Percentiles rank a stretch among this genome's conserved stretches.
Conservation (phyloP, 2,797 vertebrate genomes). For the Pseudochirops corinnae region DNA sequence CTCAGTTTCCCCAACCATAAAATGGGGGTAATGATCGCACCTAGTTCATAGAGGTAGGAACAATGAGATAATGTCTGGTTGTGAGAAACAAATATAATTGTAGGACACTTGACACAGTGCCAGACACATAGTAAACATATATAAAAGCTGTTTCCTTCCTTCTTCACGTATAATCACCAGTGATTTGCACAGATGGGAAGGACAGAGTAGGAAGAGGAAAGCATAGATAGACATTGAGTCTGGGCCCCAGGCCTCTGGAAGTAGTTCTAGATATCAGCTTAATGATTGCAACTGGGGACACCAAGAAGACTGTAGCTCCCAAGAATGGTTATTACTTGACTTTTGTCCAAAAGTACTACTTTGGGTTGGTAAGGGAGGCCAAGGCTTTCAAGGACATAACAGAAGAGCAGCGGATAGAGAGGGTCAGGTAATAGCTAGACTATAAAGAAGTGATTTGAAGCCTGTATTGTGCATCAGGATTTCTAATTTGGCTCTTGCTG, state of each 20-base stretch:
- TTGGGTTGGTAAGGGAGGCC: not conserved
- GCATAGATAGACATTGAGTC: not conserved
- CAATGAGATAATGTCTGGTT: not conserved
- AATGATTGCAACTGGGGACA: not conserved
- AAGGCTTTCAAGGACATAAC: not conserved
- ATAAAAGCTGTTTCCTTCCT: not conserved
- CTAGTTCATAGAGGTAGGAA: not conserved
- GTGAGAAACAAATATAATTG: not conserved
- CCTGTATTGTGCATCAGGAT: not conserved
- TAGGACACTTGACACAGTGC: not conserved
- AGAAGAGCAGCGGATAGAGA: not conserved
- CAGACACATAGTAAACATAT: not conserved
- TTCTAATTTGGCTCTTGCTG: not conserved
- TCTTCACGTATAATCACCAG: not conserved
- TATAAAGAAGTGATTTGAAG: not conserved
- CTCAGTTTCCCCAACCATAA: not conserved
- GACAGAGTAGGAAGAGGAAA: not conserved
- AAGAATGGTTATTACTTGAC: not conserved
- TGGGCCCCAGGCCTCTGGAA: not conserved
- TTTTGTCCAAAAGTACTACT: not conserved
- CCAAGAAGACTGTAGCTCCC: not conserved
- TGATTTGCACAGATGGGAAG: not conserved
- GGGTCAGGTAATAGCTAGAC: not conserved
- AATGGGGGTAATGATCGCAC: not conserved
- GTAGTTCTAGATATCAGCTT: not conserved